Conservation (phyloP, 2,888 invertebrate genomes). For the Megalurothrips usitatus region DNA sequence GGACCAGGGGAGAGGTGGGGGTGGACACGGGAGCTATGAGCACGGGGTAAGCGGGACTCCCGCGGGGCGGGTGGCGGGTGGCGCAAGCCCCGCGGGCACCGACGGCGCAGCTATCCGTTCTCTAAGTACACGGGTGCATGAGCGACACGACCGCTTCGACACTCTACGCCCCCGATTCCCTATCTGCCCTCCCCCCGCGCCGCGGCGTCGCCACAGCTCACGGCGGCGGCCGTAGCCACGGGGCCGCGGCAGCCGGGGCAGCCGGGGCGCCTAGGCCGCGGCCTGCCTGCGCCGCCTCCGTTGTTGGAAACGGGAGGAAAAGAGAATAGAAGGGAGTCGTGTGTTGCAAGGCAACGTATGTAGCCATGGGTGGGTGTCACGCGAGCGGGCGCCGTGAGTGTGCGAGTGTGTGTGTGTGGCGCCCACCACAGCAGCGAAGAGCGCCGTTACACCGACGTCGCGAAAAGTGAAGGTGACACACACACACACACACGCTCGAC, state of each 20-base stretch:
- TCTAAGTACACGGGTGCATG: not conserved
- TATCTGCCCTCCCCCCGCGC: too few relatives aligned
- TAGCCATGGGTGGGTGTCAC: conserved; percentile 22
- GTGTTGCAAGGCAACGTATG: conserved; percentile 11
- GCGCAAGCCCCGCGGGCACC: too few relatives aligned
- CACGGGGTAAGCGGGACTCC: too few relatives aligned
- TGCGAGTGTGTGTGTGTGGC: not conserved
- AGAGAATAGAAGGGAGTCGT: not conserved
- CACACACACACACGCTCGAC: too few relatives aligned
- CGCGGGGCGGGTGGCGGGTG: too few relatives aligned
- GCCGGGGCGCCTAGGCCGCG: not conserved
- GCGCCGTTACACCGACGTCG: too few relatives aligned
- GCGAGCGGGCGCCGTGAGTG: not conserved
- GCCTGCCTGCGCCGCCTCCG: not conserved
- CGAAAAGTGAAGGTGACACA: too few relatives aligned
- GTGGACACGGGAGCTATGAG: too few relatives aligned
- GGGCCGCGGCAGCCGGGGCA: not conserved
- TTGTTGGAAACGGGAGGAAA: not conserved
- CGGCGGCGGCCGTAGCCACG: too few relatives aligned
- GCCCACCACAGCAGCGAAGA: not conserved
- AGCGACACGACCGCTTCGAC: not conserved
- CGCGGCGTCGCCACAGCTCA: too few relatives aligned
- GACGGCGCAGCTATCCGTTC: not conserved
- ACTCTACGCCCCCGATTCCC: conserved; percentile 2
- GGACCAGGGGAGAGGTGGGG: too few relatives aligned